Conservation (phyloP, 1,140 invertebrate genomes). For the silkworm (Bombyx mori) region ASM3026992v2 NC_085126.1:8537001-8537500, state of each 20-base stretch:
- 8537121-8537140: conserved; percentile 31
- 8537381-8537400: no score
- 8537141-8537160: conserved; percentile 18
- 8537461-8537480: background rate
- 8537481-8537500: conserved; percentile 3
- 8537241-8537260: no score
- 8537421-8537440: background rate
- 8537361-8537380: no score
- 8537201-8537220: conserved; percentile 5
- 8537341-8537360: no score
- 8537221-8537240: background rate
- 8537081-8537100: conserved; percentile 25
- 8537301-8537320: no score
- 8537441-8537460: background rate
- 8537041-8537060: conserved; percentile 13
- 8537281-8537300: no score
- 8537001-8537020: conserved; percentile 36
- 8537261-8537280: no score
- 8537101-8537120: conserved; percentile 31
- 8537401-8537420: no score
- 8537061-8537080: conserved; percentile 19
- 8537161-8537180: conserved; percentile 10
- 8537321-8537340: no score
- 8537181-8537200: conserved; percentile 5
- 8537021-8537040: conserved; percentile 23